Evolutionary conservation across 1,140 invertebrate species (phyloP), one percentile per base, ranked within the genome.

Genomic region (Agraylea sexmaculata): DNA sequence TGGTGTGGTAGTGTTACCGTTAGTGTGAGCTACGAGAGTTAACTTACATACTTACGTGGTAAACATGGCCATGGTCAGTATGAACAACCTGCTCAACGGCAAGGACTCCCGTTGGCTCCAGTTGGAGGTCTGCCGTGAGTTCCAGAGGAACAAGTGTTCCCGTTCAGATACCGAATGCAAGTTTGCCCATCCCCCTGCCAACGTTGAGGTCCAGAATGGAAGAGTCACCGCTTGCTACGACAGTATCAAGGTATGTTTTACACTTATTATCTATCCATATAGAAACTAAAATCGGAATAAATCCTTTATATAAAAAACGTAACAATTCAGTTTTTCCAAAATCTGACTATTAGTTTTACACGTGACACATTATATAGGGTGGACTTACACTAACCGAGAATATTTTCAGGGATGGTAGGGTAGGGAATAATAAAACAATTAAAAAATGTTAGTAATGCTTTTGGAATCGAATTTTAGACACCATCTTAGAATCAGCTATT

Each of bases 91-190:
- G 57, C 74, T 93, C 47, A 93, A 94, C 70, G 89, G 89, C 53
- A 99, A 99, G 72, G 96, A 99, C 73, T 98, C 94, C 46, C 83
- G 95, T 58, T 99, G 96, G 96, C 77, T 99, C 47, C 95, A 99
- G 63, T 74, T 99, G 59, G 96, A 99, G 73, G 95, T 99, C 59
- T 99, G 96, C 74, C 80, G 95, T 43, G 95, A 99, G 71, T 99
- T 92, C 71, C 94, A 98, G 74, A 78, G 96, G 59, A 96, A 95
- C 77, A 98, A 98, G 76, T 99, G 96, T 70, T 90, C 92, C 50
- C 80, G 96, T 55, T 85, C 91, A 23, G 95, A 99, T 73, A 90
- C 87, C 51, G 95, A 99, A 70, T 99, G 95, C 80, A 99, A 99
- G 75, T 99, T 98, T 68, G 96, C 95, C 47, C 96, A 99, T 78